A percentile compares a stretch with the other conserved stretches of the same genome.
Evolutionary conservation across 2,797 vertebrate genomes (phyloP).

Genomic region (Balearica regulorum): DNA sequence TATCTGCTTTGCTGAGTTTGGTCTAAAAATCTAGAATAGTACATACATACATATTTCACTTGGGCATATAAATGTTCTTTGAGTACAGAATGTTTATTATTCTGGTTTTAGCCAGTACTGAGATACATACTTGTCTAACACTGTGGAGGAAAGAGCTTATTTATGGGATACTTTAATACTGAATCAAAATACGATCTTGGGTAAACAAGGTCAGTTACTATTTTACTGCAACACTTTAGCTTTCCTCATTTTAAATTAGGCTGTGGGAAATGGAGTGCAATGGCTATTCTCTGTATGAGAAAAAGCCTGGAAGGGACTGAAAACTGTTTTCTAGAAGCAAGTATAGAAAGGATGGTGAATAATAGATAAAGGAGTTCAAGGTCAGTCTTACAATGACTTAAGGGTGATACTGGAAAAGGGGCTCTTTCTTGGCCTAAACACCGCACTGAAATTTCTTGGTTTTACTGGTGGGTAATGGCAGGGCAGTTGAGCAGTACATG

Average conservation of each 20-base stretch:
- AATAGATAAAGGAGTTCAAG: background rate
- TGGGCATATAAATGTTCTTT: background rate
- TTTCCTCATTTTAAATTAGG: background rate
- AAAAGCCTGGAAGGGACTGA: background rate
- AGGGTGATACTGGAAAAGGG: background rate
- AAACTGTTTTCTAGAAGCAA: background rate
- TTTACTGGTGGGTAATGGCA: background rate
- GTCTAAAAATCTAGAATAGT: background rate
- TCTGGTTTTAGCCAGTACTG: background rate
- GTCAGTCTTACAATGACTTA: background rate
- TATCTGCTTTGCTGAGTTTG: background rate
- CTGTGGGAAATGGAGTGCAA: background rate
- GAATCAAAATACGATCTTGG: background rate
- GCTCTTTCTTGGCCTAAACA: background rate
- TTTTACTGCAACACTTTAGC: background rate
- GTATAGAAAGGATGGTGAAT: background rate
- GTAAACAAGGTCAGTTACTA: slow-evolving; percentile 28
- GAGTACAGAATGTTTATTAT: background rate
- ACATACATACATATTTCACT: background rate
- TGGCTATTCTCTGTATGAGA: background rate
- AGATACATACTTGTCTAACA: background rate
- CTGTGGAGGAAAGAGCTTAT: background rate
- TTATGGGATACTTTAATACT: slow-evolving; percentile 6
- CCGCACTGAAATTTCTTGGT: background rate
- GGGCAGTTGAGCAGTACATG: background rate